phyloP scores from a whole-genome alignment of 2,113 vertebrate species.

The Centropus bengalensis region DNA sequence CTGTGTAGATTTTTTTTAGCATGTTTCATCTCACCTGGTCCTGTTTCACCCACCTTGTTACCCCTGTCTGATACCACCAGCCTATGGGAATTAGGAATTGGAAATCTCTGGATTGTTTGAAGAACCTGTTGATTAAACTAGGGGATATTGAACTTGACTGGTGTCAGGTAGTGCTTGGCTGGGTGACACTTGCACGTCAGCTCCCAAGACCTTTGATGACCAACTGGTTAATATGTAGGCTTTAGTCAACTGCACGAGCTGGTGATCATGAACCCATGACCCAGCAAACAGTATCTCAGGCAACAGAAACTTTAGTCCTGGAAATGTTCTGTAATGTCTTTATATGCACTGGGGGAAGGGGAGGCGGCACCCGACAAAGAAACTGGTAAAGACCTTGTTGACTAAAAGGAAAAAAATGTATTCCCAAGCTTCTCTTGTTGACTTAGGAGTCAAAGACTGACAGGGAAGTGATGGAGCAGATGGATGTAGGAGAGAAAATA shows the following conservation, averaged over 20 bases:
- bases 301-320: not conserved
- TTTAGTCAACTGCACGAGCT: not conserved
- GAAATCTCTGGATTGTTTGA: not conserved
- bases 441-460: not conserved
- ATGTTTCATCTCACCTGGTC: not conserved
- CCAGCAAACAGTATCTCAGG: not conserved
- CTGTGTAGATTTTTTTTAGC: not conserved
- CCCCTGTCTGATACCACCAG: not conserved
- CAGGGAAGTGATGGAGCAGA: not conserved
- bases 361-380: not conserved
- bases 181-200: not conserved
- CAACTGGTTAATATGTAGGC: slow-evolving; percentile 34
- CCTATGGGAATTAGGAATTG: not conserved
- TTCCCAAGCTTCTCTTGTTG: not conserved
- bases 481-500: not conserved
- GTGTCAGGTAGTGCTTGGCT: not conserved
- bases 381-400: not conserved
- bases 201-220: not conserved
- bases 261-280: not conserved
- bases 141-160: not conserved
- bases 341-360: not conserved
- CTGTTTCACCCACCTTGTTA: not conserved
- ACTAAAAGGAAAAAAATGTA: not conserved
- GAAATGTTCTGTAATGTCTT: not conserved
- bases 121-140: not conserved